Conservation (phyloP, 1,140 invertebrate genomes). For the Pantala flavescens region DNA sequence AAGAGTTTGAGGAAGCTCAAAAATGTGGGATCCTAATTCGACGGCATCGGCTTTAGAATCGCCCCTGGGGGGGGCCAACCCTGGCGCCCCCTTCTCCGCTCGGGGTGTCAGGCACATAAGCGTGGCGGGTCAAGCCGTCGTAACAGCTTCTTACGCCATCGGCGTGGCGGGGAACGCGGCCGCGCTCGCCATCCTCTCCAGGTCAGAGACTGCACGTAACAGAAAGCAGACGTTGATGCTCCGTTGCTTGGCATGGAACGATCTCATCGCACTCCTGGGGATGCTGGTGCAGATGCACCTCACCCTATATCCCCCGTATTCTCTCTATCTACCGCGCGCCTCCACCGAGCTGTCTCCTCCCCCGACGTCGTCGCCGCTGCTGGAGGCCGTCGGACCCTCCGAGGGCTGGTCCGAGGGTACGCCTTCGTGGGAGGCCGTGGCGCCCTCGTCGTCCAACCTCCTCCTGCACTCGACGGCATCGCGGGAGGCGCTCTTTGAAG, state of each 20-base stretch:
- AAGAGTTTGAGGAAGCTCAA: too few species aligned
- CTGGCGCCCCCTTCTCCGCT: neutral
- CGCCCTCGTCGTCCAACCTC: neutral
- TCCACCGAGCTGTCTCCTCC: neutral
- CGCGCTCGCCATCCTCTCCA: constrained; percentile 47
- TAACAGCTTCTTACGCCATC: neutral
- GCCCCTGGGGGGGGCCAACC: neutral
- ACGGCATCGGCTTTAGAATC: too few species aligned
- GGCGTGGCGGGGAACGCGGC: constrained; percentile 40
- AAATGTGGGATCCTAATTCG: too few species aligned
- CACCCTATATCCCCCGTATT: constrained; percentile 37
- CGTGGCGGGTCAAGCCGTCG: neutral
- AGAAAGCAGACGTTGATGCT: constrained; percentile 69
- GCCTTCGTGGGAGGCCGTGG: neutral
- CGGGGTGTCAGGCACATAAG: neutral
- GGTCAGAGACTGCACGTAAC: constrained; percentile 43
- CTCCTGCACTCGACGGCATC: neutral
- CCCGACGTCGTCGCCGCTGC: neutral
- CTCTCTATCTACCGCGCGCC: neutral
- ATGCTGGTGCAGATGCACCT: constrained; percentile 47
- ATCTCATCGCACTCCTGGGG: constrained; percentile 53
- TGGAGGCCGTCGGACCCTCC: neutral
- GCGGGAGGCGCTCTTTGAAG: neutral
- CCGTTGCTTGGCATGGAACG: constrained; percentile 64
- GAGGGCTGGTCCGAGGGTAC: neutral